Evolutionary conservation across 2,113 vertebrate species (phyloP).

Genomic region (Malurus elegans): DNA sequence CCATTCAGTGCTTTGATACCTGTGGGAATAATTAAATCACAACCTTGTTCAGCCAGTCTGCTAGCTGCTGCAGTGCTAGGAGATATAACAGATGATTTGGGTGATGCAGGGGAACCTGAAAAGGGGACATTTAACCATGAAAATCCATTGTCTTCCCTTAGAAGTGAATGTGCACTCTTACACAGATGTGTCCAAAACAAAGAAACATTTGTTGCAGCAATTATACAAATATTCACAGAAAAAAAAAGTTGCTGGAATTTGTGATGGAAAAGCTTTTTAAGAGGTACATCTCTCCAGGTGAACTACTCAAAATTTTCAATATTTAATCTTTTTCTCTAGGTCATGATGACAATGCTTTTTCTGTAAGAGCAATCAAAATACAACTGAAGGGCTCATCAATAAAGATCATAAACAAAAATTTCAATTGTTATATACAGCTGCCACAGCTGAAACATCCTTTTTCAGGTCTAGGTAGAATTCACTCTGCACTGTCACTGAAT

Average conservation of each 20-base stretch:
- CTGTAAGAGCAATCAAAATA: neutral
- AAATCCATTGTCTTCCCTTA: conserved; percentile 44
- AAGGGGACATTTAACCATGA: conserved; percentile 74
- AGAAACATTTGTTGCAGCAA: neutral
- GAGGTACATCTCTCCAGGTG: neutral
- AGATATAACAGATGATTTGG: conserved; percentile 83
- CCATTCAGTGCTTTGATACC: conserved; percentile 77
- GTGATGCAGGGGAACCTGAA: conserved; percentile 85
- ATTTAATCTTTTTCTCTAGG: neutral
- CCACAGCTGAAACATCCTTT: neutral
- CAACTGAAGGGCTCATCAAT: neutral
- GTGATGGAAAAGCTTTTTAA: neutral
- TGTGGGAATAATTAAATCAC: conserved; percentile 85
- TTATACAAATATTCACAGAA: neutral
- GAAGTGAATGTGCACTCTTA: neutral
- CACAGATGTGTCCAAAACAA: neutral
- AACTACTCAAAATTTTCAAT: neutral
- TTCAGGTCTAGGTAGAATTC: neutral
- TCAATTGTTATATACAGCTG: neutral
- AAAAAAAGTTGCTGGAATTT: neutral
- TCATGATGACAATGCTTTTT: neutral
- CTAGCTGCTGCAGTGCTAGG: conserved; percentile 88
- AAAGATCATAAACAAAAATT: neutral
- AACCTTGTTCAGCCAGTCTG: conserved; percentile 86
- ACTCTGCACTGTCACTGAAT: neutral